phyloP scores from a whole-genome alignment of 2,113 vertebrate species.

The Leptocoma aspasia region DNA sequence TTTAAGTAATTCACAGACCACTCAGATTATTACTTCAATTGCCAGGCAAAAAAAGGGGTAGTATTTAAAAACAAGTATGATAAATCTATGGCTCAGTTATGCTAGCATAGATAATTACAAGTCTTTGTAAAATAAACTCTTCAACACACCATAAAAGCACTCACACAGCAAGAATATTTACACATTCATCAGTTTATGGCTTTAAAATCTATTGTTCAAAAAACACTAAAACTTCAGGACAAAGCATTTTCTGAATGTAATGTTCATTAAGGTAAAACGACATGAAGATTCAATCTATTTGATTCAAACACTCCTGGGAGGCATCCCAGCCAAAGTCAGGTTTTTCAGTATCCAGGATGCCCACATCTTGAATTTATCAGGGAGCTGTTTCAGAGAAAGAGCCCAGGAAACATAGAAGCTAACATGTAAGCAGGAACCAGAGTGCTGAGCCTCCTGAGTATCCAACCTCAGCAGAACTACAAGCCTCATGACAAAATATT shows the following conservation, averaged over 20 bases:
- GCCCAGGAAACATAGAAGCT: not conserved
- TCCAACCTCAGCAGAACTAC: not conserved
- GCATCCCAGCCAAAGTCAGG: not conserved
- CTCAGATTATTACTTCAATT: slow-evolving; percentile 33
- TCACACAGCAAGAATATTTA: slow-evolving; percentile 24
- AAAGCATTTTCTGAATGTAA: slow-evolving; percentile 31
- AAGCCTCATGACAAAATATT: not conserved
- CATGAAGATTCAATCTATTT: not conserved
- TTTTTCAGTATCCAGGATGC: not conserved
- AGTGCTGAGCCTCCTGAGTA: not conserved
- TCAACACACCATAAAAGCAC: slow-evolving; percentile 20
- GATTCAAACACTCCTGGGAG: not conserved
- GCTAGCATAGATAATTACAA: not conserved
- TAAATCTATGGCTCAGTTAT: not conserved
- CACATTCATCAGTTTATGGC: slow-evolving; percentile 11
- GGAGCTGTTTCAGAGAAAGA: not conserved
- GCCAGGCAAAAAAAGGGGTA: not conserved
- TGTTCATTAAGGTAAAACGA: not conserved
- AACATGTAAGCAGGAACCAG: not conserved
- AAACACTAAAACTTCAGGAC: slow-evolving; percentile 7
- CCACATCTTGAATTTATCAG: not conserved
- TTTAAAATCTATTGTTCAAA: slow-evolving; percentile 26
- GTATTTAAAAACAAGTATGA: slow-evolving; percentile 12
- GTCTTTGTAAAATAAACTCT: not conserved
- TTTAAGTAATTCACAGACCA: not conserved